Evolutionary conservation across 2,113 vertebrate species (phyloP).

Genomic region (Boleophthalmus pectinirostris): DNA sequence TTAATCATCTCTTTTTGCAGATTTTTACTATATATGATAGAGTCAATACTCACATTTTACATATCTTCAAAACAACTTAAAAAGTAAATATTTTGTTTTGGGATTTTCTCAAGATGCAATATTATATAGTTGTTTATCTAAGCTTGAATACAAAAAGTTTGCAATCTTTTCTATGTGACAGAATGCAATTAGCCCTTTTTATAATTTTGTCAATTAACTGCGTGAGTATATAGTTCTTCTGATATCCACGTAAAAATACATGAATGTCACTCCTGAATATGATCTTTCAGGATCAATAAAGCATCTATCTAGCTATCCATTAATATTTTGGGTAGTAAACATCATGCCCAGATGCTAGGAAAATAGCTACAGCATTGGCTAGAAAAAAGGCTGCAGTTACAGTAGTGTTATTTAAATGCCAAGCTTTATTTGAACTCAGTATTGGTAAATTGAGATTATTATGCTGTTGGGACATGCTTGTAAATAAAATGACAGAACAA

Average conservation of each 20-base stretch:
- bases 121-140: background rate
- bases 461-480: slow-evolving; percentile 36
- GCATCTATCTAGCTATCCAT: background rate
- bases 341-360: background rate
- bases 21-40: no score
- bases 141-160: background rate
- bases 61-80: background rate
- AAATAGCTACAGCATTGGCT: background rate
- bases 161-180: background rate
- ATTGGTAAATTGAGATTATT: slow-evolving; percentile 9
- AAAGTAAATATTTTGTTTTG: background rate
- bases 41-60: no score
- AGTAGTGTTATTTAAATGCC: slow-evolving; percentile 13
- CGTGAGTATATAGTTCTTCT: background rate
- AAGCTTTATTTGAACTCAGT: background rate
- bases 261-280: background rate
- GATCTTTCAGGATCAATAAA: no score
- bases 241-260: background rate
- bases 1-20: no score
- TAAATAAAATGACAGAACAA: slow-evolving; percentile 29
- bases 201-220: background rate
- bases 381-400: background rate
- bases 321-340: background rate
- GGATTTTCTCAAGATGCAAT: background rate
- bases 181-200: background rate